Percentiles rank a stretch among this genome's conserved stretches.
These are phyloP conservation scores for Colius striatus DNA, from an alignment of 2,113 vertebrate genomes.

Conservation along the genomic window DNA sequence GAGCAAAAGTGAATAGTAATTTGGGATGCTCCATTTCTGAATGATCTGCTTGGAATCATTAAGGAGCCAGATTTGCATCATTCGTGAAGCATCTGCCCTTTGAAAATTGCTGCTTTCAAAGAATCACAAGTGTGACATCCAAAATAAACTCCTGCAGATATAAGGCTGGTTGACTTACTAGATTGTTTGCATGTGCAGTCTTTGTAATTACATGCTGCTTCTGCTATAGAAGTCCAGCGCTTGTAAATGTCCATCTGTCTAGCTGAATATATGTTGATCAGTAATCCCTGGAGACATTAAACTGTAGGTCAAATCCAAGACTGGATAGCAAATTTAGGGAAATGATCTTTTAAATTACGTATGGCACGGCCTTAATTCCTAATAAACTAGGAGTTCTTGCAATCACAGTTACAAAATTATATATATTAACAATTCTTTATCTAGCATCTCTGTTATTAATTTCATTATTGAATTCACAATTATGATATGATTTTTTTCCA, in stretches of 20 bases:
- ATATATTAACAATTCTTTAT: background rate
- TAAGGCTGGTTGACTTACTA: background rate
- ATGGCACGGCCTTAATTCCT: background rate
- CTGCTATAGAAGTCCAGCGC: background rate
- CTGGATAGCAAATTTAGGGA: constrained; percentile 31
- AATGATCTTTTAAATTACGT: constrained; percentile 36
- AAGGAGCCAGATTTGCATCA: background rate
- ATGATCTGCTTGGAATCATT: background rate
- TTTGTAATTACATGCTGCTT: background rate
- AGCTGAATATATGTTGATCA: constrained; percentile 25
- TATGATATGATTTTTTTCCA: background rate
- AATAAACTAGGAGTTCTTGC: background rate
- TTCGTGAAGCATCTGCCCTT: background rate
- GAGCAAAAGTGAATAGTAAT: background rate
- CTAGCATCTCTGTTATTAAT: background rate
- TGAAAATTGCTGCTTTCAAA: background rate
- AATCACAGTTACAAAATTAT: background rate
- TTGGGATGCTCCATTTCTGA: background rate
- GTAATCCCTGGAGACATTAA: constrained; percentile 14
- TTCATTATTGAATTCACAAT: background rate
- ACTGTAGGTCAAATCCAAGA: constrained; percentile 9
- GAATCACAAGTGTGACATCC: background rate
- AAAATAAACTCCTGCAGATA: background rate
- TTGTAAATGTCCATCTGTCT: constrained; percentile 41
- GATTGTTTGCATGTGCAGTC: background rate